Percentiles rank a stretch among this genome's conserved stretches.
Conservation (phyloP, 2,113 vertebrate genomes). For the Pagrus major region DNA sequence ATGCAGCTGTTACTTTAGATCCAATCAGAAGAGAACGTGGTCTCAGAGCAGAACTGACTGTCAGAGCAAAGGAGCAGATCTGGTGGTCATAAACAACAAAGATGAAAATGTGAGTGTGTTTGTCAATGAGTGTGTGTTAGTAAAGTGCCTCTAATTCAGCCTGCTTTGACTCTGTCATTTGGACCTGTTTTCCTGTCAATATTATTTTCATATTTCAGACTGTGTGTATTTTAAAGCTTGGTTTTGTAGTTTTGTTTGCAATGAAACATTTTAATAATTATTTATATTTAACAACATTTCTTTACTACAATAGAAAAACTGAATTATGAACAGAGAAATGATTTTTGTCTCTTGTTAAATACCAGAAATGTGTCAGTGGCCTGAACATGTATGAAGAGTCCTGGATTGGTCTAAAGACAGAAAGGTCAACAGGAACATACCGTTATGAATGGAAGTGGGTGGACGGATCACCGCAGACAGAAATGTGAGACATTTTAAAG, state of each 20-base stretch:
- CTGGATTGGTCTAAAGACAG: conserved; percentile 39
- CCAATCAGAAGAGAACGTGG: not conserved
- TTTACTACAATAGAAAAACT: not conserved
- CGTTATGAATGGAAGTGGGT: conserved; percentile 24
- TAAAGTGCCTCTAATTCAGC: too few relatives aligned
- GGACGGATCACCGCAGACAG: not conserved
- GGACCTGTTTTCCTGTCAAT: too few relatives aligned
- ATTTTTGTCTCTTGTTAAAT: not conserved
- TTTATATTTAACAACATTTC: not conserved
- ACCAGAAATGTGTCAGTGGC: not conserved
- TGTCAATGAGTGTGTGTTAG: too few relatives aligned
- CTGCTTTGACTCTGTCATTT: too few relatives aligned
- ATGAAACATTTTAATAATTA: too few relatives aligned
- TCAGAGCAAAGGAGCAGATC: not conserved
- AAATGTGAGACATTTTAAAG: not conserved
- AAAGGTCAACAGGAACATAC: too few relatives aligned
- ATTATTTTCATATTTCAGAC: too few relatives aligned
- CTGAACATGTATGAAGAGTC: not conserved
- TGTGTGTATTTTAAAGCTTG: too few relatives aligned
- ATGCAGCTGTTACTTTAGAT: conserved; percentile 35
- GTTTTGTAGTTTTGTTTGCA: too few relatives aligned
- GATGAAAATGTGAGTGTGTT: too few relatives aligned
- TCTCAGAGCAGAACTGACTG: fast-evolving
- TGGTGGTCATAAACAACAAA: conserved; percentile 38
- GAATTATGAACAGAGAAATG: not conserved